Conservation (phyloP, 2,797 vertebrate species). For the Cercopithecus mitis region DNA sequence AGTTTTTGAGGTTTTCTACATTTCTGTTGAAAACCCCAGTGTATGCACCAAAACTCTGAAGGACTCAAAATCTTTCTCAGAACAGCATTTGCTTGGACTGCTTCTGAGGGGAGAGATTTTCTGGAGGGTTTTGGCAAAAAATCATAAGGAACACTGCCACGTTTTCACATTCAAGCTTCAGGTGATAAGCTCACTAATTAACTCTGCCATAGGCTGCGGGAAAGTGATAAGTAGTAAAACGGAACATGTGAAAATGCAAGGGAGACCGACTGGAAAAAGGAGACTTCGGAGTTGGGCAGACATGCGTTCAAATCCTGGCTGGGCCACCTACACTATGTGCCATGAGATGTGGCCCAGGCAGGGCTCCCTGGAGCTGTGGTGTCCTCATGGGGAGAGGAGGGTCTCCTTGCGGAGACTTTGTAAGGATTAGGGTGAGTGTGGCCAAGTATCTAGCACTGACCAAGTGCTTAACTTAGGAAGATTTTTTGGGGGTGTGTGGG, state of each 20-base stretch:
- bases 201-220: not conserved
- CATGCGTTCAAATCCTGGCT: not conserved
- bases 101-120: not conserved
- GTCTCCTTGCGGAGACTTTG: not conserved
- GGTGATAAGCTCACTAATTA: not conserved
- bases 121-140: not conserved
- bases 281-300: not conserved
- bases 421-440: not conserved
- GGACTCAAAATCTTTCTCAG: not conserved
- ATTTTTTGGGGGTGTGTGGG: too few relatives aligned
- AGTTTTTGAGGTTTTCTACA: not conserved
- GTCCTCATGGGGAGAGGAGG: fast-evolving
- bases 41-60: not conserved
- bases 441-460: not conserved
- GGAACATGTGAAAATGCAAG: fast-evolving
- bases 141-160: not conserved
- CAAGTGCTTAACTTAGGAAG: not conserved
- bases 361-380: not conserved
- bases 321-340: not conserved
- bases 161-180: not conserved
- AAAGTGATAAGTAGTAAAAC: not conserved
- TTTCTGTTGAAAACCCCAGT: not conserved
- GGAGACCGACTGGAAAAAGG: not conserved
- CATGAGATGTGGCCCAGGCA: not conserved
- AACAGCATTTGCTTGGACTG: not conserved